Evolutionary conservation across 2,113 vertebrate genomes (phyloP), one percentile per base, ranked within the genome.

Genomic region (Anoura caudifer): DNA sequence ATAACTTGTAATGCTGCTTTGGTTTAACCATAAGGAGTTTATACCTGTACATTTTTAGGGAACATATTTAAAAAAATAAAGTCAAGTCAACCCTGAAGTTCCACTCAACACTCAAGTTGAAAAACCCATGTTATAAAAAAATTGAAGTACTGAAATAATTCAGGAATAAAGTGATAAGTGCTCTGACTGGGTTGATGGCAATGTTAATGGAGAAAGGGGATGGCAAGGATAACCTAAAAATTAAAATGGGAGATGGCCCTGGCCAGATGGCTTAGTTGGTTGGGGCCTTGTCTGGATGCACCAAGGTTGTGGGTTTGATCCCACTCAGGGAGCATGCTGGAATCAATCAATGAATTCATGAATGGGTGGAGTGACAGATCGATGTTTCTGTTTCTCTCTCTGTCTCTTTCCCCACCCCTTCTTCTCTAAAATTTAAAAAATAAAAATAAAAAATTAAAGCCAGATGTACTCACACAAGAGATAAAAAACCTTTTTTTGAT

Each of bases 11-110:
- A 87, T 14, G 77, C 3, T 85, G 76, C 38, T 54, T 84, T 90
- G 31, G 81, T 84, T 85, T 79, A 83, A 76, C 45, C 85, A 15
- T 43, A 73, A 85, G n/a, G 28, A 70, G 15, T 70, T 54, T 86
- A 2, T 54, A 76, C 12, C 26, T 81, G 17, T 43, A 94, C 9
- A 72, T 83, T 72, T 84, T 90, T 47, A 92, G 61, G 31, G 10
- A 65, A 36, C 13, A 77, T 45, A 90, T 52, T 47, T 91, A 69
- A 41, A 96, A 87, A 82, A 96, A 36, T 63, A 80, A 90, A 86
- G 54, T 90, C 47, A 69, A 75, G n/a, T 73, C 50, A 88, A 87
- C 13, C 31, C 56, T 72, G 11, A 6, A 47, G 79, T 72, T 72
- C 43, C 43, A 70, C 13, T 70, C 19, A 36, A 90, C 10, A 90